Percentiles rank a stretch among this genome's conserved stretches.
phyloP scores from a whole-genome alignment of 2,888 invertebrate species.

The Lomographa bimaculata region DNA sequence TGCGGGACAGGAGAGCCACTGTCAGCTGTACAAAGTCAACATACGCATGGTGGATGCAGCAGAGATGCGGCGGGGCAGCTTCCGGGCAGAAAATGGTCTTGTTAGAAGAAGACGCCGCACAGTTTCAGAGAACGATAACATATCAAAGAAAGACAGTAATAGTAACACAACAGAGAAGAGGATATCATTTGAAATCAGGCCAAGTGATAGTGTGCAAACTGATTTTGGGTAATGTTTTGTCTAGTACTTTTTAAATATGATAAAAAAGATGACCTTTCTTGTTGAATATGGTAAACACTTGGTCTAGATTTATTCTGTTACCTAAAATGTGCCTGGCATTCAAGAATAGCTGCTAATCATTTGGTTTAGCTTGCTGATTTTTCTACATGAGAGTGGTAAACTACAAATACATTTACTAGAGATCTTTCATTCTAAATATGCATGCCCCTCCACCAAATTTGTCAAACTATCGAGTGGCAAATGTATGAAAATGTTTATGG shows the following conservation, averaged over 20 bases:
- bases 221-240: slow-evolving; percentile 86
- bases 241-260: background rate
- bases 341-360: too few relatives aligned
- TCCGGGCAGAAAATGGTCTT: slow-evolving; percentile 76
- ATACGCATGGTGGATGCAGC: slow-evolving; percentile 82
- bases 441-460: too few relatives aligned
- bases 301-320: too few relatives aligned
- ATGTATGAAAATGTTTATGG: too few relatives aligned
- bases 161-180: slow-evolving; percentile 80
- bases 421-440: too few relatives aligned
- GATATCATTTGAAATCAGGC: slow-evolving; percentile 89
- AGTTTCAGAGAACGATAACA: slow-evolving; percentile 81
- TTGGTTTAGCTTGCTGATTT: too few relatives aligned
- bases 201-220: slow-evolving; percentile 92
- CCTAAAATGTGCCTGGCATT: too few relatives aligned
- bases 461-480: too few relatives aligned
- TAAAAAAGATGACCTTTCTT: too few relatives aligned
- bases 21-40: slow-evolving; percentile 91
- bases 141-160: slow-evolving; percentile 70
- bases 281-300: too few relatives aligned
- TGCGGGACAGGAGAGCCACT: slow-evolving; percentile 96
- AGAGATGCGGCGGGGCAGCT: slow-evolving; percentile 82
- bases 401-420: too few relatives aligned
- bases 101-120: slow-evolving; percentile 74
- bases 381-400: too few relatives aligned